phyloP scores from a whole-genome alignment of 2,797 vertebrate genomes.

The Threskiornis aethiopicus region DNA sequence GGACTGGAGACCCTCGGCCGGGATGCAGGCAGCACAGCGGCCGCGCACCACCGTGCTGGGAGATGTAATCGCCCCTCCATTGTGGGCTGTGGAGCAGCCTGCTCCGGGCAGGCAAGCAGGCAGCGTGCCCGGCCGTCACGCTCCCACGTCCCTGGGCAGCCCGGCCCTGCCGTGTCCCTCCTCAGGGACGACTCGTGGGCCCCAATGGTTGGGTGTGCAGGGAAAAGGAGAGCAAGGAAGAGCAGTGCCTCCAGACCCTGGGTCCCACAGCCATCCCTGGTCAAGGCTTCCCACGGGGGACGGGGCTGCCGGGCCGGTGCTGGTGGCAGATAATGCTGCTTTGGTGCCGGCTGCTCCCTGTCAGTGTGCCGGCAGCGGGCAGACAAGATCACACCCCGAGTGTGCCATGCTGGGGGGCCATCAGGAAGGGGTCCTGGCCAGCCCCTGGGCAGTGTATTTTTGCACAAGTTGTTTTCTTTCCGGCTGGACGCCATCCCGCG shows the following conservation, averaged over 20 bases:
- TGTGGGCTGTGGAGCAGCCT: background rate
- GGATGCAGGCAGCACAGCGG: background rate
- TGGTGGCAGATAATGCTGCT: background rate
- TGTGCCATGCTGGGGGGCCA: accelerated
- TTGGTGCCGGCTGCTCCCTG: background rate
- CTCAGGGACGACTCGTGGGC: background rate
- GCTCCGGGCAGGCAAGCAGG: background rate
- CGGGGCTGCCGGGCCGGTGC: background rate
- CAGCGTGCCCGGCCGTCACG: background rate
- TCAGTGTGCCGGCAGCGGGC: background rate
- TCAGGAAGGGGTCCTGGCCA: background rate
- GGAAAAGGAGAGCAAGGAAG: background rate
- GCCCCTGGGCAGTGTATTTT: background rate
- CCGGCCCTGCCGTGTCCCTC: background rate
- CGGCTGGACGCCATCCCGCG: conserved; percentile 1
- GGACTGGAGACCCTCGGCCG: background rate
- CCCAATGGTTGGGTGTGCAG: background rate
- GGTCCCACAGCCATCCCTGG: background rate
- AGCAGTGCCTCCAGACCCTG: background rate
- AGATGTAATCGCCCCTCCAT: conserved; percentile 1
- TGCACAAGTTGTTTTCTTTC: conserved; percentile 59
- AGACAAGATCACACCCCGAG: background rate
- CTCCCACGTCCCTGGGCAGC: background rate
- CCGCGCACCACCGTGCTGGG: background rate
- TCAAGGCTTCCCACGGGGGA: background rate